Conservation (phyloP, 1,140 invertebrate genomes). For the Potamilus streckersoni region DNA sequence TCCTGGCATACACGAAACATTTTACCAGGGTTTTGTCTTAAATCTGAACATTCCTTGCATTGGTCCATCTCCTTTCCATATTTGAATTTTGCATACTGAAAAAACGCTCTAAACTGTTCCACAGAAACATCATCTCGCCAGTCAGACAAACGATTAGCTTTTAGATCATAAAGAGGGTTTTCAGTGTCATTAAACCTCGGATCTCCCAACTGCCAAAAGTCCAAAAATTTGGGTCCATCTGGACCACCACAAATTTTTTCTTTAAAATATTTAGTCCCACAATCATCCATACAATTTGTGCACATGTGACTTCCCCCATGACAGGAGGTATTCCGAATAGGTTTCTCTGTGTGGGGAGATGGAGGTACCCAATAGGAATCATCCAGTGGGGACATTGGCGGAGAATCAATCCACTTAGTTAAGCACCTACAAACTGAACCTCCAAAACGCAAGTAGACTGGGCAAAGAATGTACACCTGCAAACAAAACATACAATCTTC, state of each 20-base stretch:
- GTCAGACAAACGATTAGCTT: slow-evolving; percentile 23
- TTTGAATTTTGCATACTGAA: slow-evolving; percentile 37
- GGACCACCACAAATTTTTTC: slow-evolving; percentile 41
- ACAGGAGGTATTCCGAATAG: slow-evolving; percentile 8
- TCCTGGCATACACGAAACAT: slow-evolving; percentile 16
- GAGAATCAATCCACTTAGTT: slow-evolving; percentile 46
- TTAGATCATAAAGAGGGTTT: slow-evolving; percentile 46
- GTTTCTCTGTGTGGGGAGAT: slow-evolving; percentile 3
- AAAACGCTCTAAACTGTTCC: slow-evolving; percentile 48
- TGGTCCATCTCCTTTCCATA: slow-evolving; percentile 37
- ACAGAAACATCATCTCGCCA: slow-evolving; percentile 41
- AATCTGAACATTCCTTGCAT: slow-evolving; percentile 40
- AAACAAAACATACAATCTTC: background rate
- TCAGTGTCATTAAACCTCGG: slow-evolving; percentile 47
- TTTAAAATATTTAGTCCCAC: slow-evolving; percentile 40
- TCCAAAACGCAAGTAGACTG: slow-evolving; percentile 56
- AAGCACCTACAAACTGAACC: slow-evolving; percentile 52
- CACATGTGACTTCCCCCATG: slow-evolving; percentile 37
- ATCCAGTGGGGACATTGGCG: slow-evolving; percentile 35
- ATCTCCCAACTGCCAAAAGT: slow-evolving; percentile 44
- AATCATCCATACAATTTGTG: slow-evolving; percentile 41
- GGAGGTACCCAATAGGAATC: slow-evolving; percentile 51
- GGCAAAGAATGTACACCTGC: slow-evolving; percentile 52
- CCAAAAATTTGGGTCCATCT: slow-evolving; percentile 34
- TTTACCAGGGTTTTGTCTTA: slow-evolving; percentile 31